A percentile compares a stretch with the other conserved stretches of the same genome.
Evolutionary conservation across 2,888 invertebrate genomes (phyloP).

Genomic region (Venustoraphidia nigricollis): DNA sequence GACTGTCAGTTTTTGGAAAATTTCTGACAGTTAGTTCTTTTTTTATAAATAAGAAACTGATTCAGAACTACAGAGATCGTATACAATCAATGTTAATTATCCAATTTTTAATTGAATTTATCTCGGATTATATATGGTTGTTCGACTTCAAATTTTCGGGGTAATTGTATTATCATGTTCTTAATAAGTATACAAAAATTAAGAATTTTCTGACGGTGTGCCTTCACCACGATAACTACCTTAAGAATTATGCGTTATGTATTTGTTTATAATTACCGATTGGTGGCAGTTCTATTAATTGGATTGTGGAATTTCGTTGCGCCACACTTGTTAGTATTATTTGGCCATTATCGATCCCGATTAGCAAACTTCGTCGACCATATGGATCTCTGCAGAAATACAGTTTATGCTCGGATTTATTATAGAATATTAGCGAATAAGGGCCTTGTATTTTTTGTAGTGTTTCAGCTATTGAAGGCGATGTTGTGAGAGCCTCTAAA

Average conservation of each 20-base stretch:
- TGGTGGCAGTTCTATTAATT: slow-evolving; percentile 44
- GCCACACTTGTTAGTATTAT: slow-evolving; percentile 38
- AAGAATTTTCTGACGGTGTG: too few relatives aligned
- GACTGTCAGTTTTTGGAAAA: too few relatives aligned
- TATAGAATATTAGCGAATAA: slow-evolving; percentile 66
- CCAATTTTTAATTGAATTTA: too few relatives aligned
- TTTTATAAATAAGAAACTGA: too few relatives aligned
- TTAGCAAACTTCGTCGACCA: slow-evolving; percentile 71
- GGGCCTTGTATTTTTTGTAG: slow-evolving; percentile 60
- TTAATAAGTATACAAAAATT: too few relatives aligned
- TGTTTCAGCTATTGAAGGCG: slow-evolving; percentile 20
- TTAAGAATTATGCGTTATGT: not conserved
- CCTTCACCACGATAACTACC: too few relatives aligned
- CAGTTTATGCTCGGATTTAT: slow-evolving; percentile 36
- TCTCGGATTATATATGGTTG: too few relatives aligned
- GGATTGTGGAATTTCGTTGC: slow-evolving; percentile 34
- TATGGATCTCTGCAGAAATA: slow-evolving; percentile 77
- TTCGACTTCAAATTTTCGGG: too few relatives aligned
- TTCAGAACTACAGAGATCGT: too few relatives aligned
- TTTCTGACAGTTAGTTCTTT: too few relatives aligned
- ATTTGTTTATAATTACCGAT: slow-evolving; percentile 22
- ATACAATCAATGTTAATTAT: too few relatives aligned
- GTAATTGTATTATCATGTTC: too few relatives aligned
- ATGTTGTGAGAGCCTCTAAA: slow-evolving; percentile 24
- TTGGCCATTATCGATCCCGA: slow-evolving; percentile 31